Conservation (phyloP, 2,888 invertebrate species). For the Erannis defoliaria region DNA sequence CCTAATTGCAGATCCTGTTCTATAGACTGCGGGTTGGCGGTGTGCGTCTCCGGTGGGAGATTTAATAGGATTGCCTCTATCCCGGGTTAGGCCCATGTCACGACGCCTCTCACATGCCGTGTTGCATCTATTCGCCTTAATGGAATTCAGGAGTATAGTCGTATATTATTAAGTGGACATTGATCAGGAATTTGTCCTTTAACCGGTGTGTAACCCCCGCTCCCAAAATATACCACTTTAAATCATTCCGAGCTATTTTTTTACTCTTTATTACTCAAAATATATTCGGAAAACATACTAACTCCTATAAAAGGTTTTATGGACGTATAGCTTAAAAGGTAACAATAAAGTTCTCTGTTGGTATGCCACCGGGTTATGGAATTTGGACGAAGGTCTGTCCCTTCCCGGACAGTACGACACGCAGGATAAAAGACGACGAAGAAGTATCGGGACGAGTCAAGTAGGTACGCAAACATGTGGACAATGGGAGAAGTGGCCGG, state of each 20-base stretch:
- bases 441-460: conserved; percentile 11
- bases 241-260: no score
- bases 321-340: not conserved
- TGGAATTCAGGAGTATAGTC: conserved; percentile 25
- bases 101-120: conserved; percentile 58
- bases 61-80: conserved; percentile 55
- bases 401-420: conserved; percentile 1
- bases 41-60: conserved; percentile 11
- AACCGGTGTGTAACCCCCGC: no score
- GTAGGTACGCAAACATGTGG: conserved; percentile 6
- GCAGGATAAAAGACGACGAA: conserved; percentile 17
- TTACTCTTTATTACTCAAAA: no score
- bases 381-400: conserved; percentile 21
- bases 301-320: not conserved
- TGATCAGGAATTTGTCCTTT: not conserved
- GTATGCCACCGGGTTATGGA: conserved; percentile 21
- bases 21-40: conserved; percentile 8
- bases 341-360: conserved; percentile 11
- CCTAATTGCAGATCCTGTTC: conserved; percentile 19
- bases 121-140: conserved; percentile 34
- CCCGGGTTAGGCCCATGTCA: conserved; percentile 54
- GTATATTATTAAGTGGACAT: not conserved
- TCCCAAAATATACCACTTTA: no score
- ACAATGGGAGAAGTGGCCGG: not conserved
- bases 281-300: not conserved